Percentiles rank a stretch among this genome's conserved stretches.
phyloP scores from a whole-genome alignment of 2,888 invertebrate genomes.

The Calameuta idolon region DNA sequence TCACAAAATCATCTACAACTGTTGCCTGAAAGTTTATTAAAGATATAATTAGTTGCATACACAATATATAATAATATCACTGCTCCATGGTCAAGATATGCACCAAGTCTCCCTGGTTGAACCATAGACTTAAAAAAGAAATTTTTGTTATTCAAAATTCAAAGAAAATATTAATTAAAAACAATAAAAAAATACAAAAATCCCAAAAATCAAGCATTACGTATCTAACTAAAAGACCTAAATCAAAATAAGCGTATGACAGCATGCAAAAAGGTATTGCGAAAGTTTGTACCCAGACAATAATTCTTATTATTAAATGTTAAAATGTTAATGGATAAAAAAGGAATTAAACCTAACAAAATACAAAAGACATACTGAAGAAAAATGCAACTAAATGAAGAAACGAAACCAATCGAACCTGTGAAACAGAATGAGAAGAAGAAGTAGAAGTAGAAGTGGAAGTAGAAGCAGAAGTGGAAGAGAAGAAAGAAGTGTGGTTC shows the following conservation, averaged over 20 bases:
- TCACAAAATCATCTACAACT: background rate
- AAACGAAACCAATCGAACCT: slow-evolving; percentile 55
- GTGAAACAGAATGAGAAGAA: slow-evolving; percentile 43
- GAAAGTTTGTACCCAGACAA: background rate
- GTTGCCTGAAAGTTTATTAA: background rate
- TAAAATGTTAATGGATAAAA: background rate
- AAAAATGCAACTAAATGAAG: slow-evolving; percentile 38
- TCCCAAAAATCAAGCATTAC: background rate
- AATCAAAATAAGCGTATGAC: background rate
- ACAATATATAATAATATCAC: background rate
- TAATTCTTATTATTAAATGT: background rate
- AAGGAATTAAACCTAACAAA: background rate
- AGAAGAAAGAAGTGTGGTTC: slow-evolving; percentile 21
- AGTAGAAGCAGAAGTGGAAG: slow-evolving; percentile 34
- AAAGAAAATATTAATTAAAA: background rate
- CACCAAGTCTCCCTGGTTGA: background rate
- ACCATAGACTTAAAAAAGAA: background rate
- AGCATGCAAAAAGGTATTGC: too few relatives aligned
- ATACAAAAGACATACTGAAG: background rate
- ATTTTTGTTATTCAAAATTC: background rate
- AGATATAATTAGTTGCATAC: background rate
- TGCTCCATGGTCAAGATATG: background rate
- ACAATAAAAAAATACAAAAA: background rate
- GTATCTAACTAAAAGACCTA: background rate
- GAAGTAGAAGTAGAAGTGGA: slow-evolving; percentile 29